These are phyloP conservation scores for Harpalus rubripes DNA, from an alignment of 2,888 invertebrate species.

Conservation along the genomic window DNA sequence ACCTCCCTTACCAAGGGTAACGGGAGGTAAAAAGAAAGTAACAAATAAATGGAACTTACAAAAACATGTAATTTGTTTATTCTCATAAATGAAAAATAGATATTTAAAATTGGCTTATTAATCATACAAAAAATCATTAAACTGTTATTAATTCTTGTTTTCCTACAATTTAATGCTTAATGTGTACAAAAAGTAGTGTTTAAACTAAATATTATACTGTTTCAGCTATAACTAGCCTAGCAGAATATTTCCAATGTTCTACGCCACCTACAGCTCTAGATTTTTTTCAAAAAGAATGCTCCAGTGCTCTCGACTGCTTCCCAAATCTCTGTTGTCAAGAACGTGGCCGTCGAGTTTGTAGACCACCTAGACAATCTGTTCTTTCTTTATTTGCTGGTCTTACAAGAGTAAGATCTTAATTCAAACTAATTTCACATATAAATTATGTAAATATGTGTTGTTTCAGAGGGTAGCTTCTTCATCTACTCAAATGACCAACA, in stretches of 20 bases:
- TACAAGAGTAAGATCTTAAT: conserved; percentile 78
- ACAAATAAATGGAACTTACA: no score
- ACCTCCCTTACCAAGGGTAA: no score
- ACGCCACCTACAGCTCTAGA: conserved; percentile 84
- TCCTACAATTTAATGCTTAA: no score
- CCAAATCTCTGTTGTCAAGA: conserved; percentile 90
- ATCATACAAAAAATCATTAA: no score
- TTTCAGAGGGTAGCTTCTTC: conserved; percentile 58
- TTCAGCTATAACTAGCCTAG: conserved; percentile 76
- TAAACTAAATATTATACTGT: background rate
- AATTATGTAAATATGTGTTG: background rate
- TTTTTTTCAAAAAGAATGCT: conserved; percentile 85
- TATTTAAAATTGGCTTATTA: no score
- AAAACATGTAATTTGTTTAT: no score
- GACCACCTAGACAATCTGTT: conserved; percentile 86
- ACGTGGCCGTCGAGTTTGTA: conserved; percentile 84
- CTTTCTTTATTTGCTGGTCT: conserved; percentile 83
- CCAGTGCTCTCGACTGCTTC: conserved; percentile 86
- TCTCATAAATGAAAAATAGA: no score
- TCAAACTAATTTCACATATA: background rate
- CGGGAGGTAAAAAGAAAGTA: no score
- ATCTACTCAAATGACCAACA: conserved; percentile 49
- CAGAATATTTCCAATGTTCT: conserved; percentile 87
- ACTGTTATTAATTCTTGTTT: no score
- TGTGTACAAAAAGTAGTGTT: no score